These are phyloP conservation scores for Melanerpes aurifrons DNA, from an alignment of 2,113 vertebrate genomes.

Conservation along the genomic window DNA sequence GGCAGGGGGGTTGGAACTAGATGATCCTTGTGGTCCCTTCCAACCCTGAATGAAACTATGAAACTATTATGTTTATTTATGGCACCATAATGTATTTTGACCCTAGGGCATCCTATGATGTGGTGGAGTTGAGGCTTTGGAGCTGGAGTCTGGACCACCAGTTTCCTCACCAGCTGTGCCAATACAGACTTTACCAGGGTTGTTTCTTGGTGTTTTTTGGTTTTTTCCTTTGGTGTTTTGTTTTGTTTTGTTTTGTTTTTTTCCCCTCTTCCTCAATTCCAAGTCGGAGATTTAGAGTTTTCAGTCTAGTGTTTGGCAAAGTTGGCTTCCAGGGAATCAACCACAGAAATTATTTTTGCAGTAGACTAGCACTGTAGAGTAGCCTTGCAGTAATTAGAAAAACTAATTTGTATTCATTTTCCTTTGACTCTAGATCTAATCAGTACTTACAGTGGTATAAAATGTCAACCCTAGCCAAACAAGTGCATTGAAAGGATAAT, in stretches of 20 bases:
- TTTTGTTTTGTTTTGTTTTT: too few relatives aligned
- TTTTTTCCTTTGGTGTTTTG: neutral
- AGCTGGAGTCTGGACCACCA: neutral
- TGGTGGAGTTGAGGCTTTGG: neutral
- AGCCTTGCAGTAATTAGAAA: conserved; percentile 28
- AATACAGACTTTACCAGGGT: neutral
- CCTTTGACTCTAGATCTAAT: conserved; percentile 29
- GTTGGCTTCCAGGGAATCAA: neutral
- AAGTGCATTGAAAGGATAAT: conserved; percentile 12
- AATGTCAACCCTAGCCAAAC: conserved; percentile 33
- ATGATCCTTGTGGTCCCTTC: too few relatives aligned
- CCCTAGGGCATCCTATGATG: neutral
- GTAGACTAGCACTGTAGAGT: neutral
- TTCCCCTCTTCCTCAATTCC: too few relatives aligned
- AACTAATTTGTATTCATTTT: conserved; percentile 25
- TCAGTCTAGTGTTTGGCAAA: neutral
- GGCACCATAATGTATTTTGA: conserved; percentile 11
- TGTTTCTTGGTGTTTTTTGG: neutral
- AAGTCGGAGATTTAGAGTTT: neutral
- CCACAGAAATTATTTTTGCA: conserved; percentile 17
- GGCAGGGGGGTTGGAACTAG: too few relatives aligned
- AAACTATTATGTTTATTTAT: neutral
- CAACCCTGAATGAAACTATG: too few relatives aligned
- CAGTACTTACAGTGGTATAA: conserved; percentile 22
- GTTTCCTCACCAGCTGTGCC: conserved; percentile 37